Base-by-base conservation (phyloP, 1,140 invertebrate genomes). In the Orussus abietinus region DNA sequence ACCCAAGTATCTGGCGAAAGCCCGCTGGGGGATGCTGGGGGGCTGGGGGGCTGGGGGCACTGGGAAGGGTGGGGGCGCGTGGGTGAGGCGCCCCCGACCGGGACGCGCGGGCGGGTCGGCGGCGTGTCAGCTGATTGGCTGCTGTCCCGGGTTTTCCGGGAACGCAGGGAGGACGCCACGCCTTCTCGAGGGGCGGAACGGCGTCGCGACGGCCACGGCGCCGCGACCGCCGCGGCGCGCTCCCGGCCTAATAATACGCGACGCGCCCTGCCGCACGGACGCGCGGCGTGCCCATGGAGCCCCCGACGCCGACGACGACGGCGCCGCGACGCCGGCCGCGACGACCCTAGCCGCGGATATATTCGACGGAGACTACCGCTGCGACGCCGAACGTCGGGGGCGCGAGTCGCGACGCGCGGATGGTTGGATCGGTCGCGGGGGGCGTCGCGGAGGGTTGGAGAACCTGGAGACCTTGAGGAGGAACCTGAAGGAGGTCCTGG, bases 151-250 rank as follows among this genome's bases (percentile, higher is more conserved):
- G 52, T 45, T 56, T 55, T 51, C 40, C 37, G 46, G 45, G 47
- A 49, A 57, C 52, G 53, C 30, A 48, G 40, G 47, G 46, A 42
- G 43, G 26, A 38, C 32, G 53, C 49, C 53, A 55, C 65, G 65
- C 64, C 61, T 49, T 39, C 32, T 44, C 50, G 52, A 54, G 56
- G n/a, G n/a, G 64, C 61, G 64, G 61, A 62, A 58, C 63, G 45
- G 57, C 51, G 51, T 25, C 22, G 22, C n/a, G 22, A 6, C 22
- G n/a, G 22, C n/a, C 22, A 7, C 22, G n/a, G n/a, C n/a, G n/a
- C n/a, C n/a, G n/a, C n/a, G n/a, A n/a, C n/a, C n/a, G n/a, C n/a
- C n/a, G n/a, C n/a, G n/a, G n/a, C n/a, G n/a, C 22, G n/a, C n/a
- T 25, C 22, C n/a, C 22, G 6, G 22, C 22, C 22, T 25, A 25